These are phyloP conservation scores for Syngnathus acus DNA, from an alignment of 2,797 vertebrate genomes.

Conservation along the genomic window DNA sequence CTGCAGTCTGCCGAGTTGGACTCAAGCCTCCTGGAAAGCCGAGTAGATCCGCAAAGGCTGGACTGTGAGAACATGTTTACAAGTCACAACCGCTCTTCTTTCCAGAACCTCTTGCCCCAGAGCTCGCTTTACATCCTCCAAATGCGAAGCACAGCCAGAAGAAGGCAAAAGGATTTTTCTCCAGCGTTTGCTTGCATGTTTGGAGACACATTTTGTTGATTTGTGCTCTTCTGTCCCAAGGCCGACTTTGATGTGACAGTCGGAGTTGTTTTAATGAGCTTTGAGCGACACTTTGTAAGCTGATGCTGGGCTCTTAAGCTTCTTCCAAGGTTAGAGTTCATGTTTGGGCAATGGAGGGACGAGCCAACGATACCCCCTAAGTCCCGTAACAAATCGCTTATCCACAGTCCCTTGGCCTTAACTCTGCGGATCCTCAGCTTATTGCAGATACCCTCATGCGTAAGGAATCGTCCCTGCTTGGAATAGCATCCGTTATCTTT, in stretches of 20 bases:
- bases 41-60: slow-evolving; percentile 22
- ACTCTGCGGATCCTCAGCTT: slow-evolving; percentile 31
- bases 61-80: slow-evolving; percentile 4
- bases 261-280: slow-evolving; percentile 44
- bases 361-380: slow-evolving; percentile 14
- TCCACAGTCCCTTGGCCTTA: slow-evolving; percentile 39
- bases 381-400: slow-evolving; percentile 44
- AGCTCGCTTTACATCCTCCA: background rate
- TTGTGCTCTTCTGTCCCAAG: slow-evolving; percentile 49
- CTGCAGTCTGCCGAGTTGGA: slow-evolving; percentile 11
- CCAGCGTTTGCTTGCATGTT: background rate
- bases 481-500: slow-evolving; percentile 20
- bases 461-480: slow-evolving; percentile 20
- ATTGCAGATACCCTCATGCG: slow-evolving; percentile 37
- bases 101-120: background rate
- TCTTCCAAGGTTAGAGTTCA: background rate
- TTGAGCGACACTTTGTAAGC: slow-evolving; percentile 16
- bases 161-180: background rate
- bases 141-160: background rate
- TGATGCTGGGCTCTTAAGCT: background rate
- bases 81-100: background rate
- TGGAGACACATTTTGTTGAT: slow-evolving; percentile 42
- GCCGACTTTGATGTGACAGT: slow-evolving; percentile 56
- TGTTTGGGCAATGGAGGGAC: slow-evolving; percentile 6
- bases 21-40: slow-evolving; percentile 23